phyloP scores from a whole-genome alignment of 2,113 vertebrate species.

The Menidia beryllina region DNA sequence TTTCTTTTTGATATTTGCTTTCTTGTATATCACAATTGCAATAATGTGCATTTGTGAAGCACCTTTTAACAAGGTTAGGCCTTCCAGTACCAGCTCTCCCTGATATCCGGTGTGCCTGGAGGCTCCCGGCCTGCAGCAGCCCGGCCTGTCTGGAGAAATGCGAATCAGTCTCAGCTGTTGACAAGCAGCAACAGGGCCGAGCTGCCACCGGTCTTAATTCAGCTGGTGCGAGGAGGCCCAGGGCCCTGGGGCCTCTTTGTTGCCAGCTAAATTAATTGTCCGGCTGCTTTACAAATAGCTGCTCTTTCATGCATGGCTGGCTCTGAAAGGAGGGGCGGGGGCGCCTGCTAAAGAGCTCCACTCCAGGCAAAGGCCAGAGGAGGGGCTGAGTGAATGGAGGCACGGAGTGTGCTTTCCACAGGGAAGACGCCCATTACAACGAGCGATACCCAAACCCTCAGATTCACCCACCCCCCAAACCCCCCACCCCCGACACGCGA shows the following conservation, averaged over 20 bases:
- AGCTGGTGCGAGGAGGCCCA: constrained; percentile 49
- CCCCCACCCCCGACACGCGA: constrained; percentile 65
- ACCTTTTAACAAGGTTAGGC: too few relatives aligned
- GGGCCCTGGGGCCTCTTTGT: constrained; percentile 78
- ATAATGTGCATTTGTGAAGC: neutral
- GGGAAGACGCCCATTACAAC: constrained; percentile 70
- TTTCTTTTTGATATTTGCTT: neutral
- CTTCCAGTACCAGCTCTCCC: too few relatives aligned
- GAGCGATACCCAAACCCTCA: constrained; percentile 57
- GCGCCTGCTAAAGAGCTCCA: constrained; percentile 78
- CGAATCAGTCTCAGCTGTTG: constrained; percentile 71
- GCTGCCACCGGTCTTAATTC: constrained; percentile 71
- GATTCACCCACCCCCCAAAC: constrained; percentile 56
- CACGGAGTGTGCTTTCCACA: constrained; percentile 55
- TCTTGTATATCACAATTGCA: neutral
- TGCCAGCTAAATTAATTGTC: constrained; percentile 84
- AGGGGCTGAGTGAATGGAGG: constrained; percentile 59
- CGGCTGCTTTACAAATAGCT: constrained; percentile 83
- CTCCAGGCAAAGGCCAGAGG: constrained; percentile 67
- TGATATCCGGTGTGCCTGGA: too few relatives aligned
- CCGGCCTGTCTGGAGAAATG: constrained; percentile 59
- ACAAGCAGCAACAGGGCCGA: constrained; percentile 76
- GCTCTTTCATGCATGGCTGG: constrained; percentile 82
- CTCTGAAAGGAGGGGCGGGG: constrained; percentile 70
- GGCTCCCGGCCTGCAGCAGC: constrained; percentile 33